Conservation (phyloP, 1,140 invertebrate species). For the Solenopsis invicta region DNA sequence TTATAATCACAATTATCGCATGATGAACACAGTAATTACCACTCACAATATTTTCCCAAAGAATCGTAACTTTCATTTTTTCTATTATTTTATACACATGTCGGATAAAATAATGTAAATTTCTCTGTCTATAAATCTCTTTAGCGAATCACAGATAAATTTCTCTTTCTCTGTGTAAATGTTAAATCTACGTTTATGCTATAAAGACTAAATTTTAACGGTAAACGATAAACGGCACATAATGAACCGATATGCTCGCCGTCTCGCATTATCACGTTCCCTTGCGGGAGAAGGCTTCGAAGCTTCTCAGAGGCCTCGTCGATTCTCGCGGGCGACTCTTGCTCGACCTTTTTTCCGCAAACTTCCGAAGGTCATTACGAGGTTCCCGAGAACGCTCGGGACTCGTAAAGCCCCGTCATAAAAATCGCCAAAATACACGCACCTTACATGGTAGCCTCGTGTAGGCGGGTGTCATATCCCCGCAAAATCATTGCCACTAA, state of each 20-base stretch:
- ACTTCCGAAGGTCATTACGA: slow-evolving; percentile 78
- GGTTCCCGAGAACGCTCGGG: slow-evolving; percentile 62
- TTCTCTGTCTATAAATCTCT: not conserved
- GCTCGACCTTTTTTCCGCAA: slow-evolving; percentile 69
- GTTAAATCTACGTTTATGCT: not conserved
- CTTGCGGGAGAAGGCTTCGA: slow-evolving; percentile 5
- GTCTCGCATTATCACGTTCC: slow-evolving; percentile 35
- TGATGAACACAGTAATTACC: not conserved
- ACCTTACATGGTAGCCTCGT: slow-evolving; percentile 75
- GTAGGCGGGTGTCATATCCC: slow-evolving; percentile 78
- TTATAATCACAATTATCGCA: slow-evolving; percentile 4
- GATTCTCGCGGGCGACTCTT: slow-evolving; percentile 59
- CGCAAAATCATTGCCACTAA: slow-evolving; percentile 79
- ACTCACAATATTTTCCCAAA: not conserved
- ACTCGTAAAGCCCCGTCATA: slow-evolving; percentile 75
- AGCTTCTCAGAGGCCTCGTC: slow-evolving; percentile 50
- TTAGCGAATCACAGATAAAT: too few relatives aligned
- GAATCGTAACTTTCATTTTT: slow-evolving; percentile 5
- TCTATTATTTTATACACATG: not conserved
- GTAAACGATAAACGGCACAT: slow-evolving; percentile 22
- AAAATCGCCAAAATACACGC: slow-evolving; percentile 79
- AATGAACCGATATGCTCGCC: slow-evolving; percentile 33
- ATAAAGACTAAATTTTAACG: slow-evolving; percentile 16
- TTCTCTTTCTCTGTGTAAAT: not conserved
- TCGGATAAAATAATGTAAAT: too few relatives aligned